phyloP scores from a whole-genome alignment of 2,113 vertebrate species.

The Clarias gariepinus region DNA sequence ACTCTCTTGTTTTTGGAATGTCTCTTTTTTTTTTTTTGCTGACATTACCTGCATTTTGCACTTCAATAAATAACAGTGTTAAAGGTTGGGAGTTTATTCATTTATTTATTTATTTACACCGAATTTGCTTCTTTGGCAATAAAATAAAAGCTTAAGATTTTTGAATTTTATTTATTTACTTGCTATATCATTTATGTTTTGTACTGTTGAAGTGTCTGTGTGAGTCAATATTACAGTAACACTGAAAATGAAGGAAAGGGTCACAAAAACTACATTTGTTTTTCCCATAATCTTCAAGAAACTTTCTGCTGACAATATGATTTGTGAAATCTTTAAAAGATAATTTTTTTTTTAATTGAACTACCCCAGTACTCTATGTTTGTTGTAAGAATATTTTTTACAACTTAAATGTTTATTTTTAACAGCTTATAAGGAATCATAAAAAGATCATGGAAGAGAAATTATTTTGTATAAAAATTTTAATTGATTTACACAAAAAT shows the following conservation, averaged over 20 bases:
- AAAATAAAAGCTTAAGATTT: too few species aligned
- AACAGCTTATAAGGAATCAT: background rate
- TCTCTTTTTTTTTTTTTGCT: background rate
- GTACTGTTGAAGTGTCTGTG: too few species aligned
- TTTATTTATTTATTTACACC: background rate
- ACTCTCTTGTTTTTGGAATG: background rate
- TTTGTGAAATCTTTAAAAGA: too few species aligned
- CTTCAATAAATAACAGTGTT: background rate
- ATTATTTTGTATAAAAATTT: background rate
- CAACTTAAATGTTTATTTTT: background rate
- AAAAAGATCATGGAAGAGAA: background rate
- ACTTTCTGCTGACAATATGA: background rate
- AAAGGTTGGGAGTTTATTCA: too few species aligned
- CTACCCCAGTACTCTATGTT: too few species aligned
- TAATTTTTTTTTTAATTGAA: too few species aligned
- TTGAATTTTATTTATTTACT: too few species aligned
- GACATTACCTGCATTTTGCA: background rate
- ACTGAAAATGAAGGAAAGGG: too few species aligned
- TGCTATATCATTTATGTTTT: too few species aligned
- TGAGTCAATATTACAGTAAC: too few species aligned
- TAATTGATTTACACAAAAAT: background rate
- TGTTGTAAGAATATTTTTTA: too few species aligned
- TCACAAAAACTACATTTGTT: too few species aligned
- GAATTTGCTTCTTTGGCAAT: background rate
- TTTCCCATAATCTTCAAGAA: background rate